Base-by-base conservation (phyloP, 2,113 vertebrate species). In the Dolichotis patagonum region DNA sequence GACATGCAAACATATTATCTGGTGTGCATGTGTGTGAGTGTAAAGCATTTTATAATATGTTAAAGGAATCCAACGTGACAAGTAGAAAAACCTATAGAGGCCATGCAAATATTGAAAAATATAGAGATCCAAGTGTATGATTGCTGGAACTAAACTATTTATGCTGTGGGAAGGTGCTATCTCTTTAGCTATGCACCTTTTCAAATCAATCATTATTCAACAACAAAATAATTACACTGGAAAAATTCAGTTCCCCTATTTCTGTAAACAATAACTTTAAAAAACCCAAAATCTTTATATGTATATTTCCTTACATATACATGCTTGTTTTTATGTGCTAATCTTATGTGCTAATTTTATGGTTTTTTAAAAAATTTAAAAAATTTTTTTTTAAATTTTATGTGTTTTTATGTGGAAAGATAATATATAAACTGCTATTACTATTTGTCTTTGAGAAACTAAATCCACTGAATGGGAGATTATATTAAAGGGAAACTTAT, bases 391-490 rank as follows among this genome's bases (percentile, higher is more conserved):
- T n/a, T n/a, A n/a, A n/a, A n/a, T n/a, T n/a, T n/a, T n/a, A n/a
- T n/a, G n/a, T n/a, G n/a, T n/a, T n/a, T n/a, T n/a, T 84, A 87
- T 7, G 28, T 88, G 11, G 32, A 91, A 80, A 92, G 52, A 80
- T 63, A 94, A 73, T 56, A 58, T 30, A 56, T 54, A 84, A 85
- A 46, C 17, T 49, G 67, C 65, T 58, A 30, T 58, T 77, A 35
- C 41, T 71, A 7, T 32, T 81, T 80, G n/a, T 41, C 91, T 94
- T 93, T 95, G n/a, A 95, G 67, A 95, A 96, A 75, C 20, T 30
- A 95, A 91, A 84, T 10, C 32, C 56, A 85, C 49, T 10, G 91
- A 46, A 22, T 78, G 26, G 30, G 7, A 89, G 32, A 92, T 43
- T 65, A 52, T 13, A 16, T 78, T 90, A 65, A 93, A 78, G 32